These are phyloP conservation scores for Leucoraja ocellata DNA, from an alignment of 2,797 vertebrate genomes.

Conservation along the genomic window DNA sequence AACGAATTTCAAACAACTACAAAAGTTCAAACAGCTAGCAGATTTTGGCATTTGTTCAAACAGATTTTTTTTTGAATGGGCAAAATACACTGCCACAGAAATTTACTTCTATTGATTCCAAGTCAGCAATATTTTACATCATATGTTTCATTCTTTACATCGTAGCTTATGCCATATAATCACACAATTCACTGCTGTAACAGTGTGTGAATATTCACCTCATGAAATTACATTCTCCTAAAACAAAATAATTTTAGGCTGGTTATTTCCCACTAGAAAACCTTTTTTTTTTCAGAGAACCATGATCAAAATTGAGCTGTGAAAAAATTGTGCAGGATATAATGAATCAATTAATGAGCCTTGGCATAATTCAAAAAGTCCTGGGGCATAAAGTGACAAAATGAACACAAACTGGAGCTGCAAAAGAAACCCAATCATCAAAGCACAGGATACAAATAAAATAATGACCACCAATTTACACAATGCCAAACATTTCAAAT, in stretches of 20 bases:
- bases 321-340: constrained; percentile 1
- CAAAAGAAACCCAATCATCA: neutral
- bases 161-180: neutral
- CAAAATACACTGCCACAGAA: neutral
- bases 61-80: neutral
- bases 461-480: neutral
- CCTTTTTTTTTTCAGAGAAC: neutral
- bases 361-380: neutral
- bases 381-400: neutral
- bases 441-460: neutral
- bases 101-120: neutral
- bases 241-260: neutral
- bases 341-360: neutral
- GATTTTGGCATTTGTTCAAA: neutral
- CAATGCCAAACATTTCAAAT: constrained; percentile 2
- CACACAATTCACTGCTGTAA: neutral
- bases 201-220: neutral
- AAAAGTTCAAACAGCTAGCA: neutral
- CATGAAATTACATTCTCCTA: constrained; percentile 4
- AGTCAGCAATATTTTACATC: neutral
- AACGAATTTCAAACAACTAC: neutral
- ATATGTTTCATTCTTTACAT: neutral
- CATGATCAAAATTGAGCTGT: neutral
- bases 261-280: neutral
- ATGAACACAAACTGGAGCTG: neutral